Evolutionary conservation across 2,888 invertebrate genomes (phyloP), one percentile per base, ranked within the genome.

Genomic region (Pterostichus madidus): DNA sequence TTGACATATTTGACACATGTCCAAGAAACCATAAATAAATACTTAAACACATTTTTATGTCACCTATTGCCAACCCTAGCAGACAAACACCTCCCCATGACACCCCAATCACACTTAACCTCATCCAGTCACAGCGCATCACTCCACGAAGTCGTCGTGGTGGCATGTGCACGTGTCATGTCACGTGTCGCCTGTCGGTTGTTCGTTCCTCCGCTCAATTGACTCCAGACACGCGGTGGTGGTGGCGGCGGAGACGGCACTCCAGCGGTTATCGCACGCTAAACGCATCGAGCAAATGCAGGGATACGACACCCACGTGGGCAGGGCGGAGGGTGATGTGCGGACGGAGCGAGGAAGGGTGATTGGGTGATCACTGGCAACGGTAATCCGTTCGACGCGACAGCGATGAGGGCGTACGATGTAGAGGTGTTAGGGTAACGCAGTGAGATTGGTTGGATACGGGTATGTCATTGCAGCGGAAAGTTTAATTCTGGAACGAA

Each of bases 131-230:
- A 39, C 3, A 3, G 39, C 39, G 39, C 39, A 39, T 39, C 39
- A 39, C 39, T 39, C 39, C 5, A 3, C 39, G 0, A 7, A 6
- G 39, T 8, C 8, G 39, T 39, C 39, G 6, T 8, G 17, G 15
- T 13, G 56, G 56, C 7, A 17, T 56, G 56, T 17, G 17, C 56
- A 17, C 13, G 56, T 24, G 24, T 24, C 24, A 24, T 24, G 24
- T 56, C 56, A 56, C 56, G 56, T 56, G 56, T 56, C 52, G 52
- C 52, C n/a, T 10, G 13, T 52, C 52, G 13, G n/a, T 52, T 52
- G 52, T 52, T 52, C 10, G 52, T 52, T 52, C 10, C 13, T 52
- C 5, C 56, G 56, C 56, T 56, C 56, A 56, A 56, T 56, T 56
- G 56, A 56, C 17, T 56, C 17, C 39, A 5, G 39, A 1, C 7